Base-by-base conservation (phyloP, 53 echinoderm and acorn worm genomes). In the Zoroaster sp. region DNA sequence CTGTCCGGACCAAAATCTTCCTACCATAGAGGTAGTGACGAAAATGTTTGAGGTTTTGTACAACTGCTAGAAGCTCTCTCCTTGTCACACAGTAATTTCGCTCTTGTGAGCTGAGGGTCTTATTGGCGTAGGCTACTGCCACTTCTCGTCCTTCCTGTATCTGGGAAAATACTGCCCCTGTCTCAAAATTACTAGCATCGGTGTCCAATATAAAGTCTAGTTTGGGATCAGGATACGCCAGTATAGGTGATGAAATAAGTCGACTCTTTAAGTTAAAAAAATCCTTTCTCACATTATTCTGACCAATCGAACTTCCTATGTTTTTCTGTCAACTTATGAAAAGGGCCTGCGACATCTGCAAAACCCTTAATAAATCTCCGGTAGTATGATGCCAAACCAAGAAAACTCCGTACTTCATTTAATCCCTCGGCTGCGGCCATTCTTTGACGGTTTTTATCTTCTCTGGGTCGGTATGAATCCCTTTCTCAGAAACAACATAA, bases 11-110 rank as follows among this genome's bases (percentile, higher is more conserved):
- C 4, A 33, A 35, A 2, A 88, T 14, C 13, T 70, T 49, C 30
- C 83, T 72, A 1, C 92, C 92, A 65, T 88, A 86, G 0, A 91
- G 66, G 45, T 87, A 87, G 34, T 89, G 89, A 3, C 55, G 72
- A 52, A 81, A 81, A 32, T 83, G 46, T 46, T 75, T 83, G 35
- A 90, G 37, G 35, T 54, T 66, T 10, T 17, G 4, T 0, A 90
- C 73, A 12, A 90, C 66, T 17, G 90, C 79, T 7, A 75, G 37
- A 14, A 88, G 43, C 34, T 88, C 88, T 13, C 54, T 43, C 37
- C 85, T 70, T 1, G 90, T 90, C 3, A 83, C 83, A 39, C 90
- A 83, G 38, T 90, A 83, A 46, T 90, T 90, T 5, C 68, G 47
- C 40, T 90, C 73, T n/a, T 34, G 40, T 68, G 31, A 35, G 49